A percentile compares a stretch with the other conserved stretches of the same genome.
Conservation (phyloP, 2,113 vertebrate genomes). For the Lanius ludovicianus region DNA sequence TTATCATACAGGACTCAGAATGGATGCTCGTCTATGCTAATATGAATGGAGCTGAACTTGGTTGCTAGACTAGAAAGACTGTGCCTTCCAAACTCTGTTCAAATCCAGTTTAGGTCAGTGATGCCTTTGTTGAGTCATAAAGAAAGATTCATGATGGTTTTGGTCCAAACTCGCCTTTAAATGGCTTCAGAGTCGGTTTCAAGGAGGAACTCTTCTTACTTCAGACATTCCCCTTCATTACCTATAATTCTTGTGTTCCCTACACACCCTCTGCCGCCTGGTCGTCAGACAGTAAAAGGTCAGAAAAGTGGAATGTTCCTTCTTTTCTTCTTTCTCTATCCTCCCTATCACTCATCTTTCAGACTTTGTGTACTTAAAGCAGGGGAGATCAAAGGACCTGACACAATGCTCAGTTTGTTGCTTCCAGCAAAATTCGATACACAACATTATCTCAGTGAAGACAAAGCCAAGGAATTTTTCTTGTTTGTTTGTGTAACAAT, state of each 20-base stretch:
- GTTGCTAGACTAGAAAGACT: not conserved
- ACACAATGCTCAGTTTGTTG: slow-evolving; percentile 13
- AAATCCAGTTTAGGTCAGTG: not conserved
- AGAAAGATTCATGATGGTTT: not conserved
- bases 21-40: not conserved
- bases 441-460: not conserved
- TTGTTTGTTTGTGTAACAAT: slow-evolving; percentile 2
- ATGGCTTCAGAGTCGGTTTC: not conserved
- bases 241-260: not conserved
- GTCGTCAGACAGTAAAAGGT: not conserved
- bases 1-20: not conserved
- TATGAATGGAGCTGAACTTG: not conserved
- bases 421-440: slow-evolving; percentile 9
- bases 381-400: slow-evolving; percentile 35
- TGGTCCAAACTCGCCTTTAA: not conserved
- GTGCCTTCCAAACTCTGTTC: not conserved
- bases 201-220: not conserved
- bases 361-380: slow-evolving; percentile 14
- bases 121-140: not conserved
- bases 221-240: not conserved
- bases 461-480: slow-evolving; percentile 46
- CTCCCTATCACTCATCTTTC: slow-evolving; percentile 17
- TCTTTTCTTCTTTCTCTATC: not conserved
- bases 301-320: not conserved
- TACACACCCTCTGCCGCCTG: not conserved